These are phyloP conservation scores for Drosophila nigritarsus DNA, from an alignment of 2,888 invertebrate genomes.

Conservation along the genomic window DNA sequence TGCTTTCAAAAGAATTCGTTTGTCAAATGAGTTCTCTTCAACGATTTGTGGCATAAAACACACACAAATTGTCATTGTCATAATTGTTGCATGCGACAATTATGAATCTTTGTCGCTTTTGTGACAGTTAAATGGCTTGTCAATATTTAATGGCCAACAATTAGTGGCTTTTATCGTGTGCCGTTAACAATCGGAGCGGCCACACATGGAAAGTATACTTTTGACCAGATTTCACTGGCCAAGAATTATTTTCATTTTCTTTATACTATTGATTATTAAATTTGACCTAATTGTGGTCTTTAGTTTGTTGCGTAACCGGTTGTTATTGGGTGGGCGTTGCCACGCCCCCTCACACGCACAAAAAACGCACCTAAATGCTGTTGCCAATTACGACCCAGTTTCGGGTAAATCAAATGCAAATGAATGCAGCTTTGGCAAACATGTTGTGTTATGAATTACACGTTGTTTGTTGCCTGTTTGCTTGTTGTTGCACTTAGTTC, in stretches of 20 bases:
- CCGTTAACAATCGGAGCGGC: conserved; percentile 15
- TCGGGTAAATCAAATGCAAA: conserved; percentile 31
- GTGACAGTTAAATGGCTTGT: conserved; percentile 30
- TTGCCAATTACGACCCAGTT: conserved; percentile 23
- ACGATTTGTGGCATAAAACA: conserved; percentile 3
- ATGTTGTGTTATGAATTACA: conserved; percentile 12
- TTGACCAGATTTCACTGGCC: conserved; percentile 33
- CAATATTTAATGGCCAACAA: conserved; percentile 38
- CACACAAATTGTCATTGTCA: background rate
- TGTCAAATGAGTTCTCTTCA: background rate
- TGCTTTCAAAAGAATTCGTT: background rate
- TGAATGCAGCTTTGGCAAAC: conserved; percentile 33
- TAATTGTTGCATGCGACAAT: conserved; percentile 11
- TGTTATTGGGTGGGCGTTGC: conserved; percentile 2
- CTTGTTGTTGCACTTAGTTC: conserved; percentile 17
- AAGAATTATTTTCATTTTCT: conserved; percentile 29
- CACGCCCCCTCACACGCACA: conserved; percentile 27
- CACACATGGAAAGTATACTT: conserved; percentile 28
- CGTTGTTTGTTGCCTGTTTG: background rate
- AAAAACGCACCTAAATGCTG: background rate
- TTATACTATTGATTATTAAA: conserved; percentile 40
- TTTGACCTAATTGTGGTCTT: conserved; percentile 8
- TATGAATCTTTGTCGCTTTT: conserved; percentile 10
- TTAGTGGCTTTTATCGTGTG: conserved; percentile 29
- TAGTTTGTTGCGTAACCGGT: conserved; percentile 10